A percentile compares a stretch with the other conserved stretches of the same genome.
Evolutionary conservation across 2,888 invertebrate genomes (phyloP).

Genomic region (Escarpia spicata): DNA sequence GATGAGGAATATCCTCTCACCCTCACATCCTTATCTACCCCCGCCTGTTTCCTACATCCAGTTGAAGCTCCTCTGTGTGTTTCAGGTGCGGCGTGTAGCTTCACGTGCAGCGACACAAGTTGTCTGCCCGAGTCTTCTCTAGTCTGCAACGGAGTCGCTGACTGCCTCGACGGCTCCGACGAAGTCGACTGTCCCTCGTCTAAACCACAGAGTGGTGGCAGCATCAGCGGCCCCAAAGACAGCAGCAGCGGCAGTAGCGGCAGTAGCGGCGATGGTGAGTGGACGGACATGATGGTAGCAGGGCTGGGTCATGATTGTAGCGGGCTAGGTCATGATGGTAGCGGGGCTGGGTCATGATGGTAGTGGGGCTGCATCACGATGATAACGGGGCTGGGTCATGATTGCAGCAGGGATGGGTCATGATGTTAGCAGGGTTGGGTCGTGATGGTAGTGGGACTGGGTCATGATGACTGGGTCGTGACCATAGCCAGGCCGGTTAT

Average conservation of each 20-base stretch:
- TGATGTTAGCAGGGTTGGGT: too few relatives aligned
- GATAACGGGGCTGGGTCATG: too few relatives aligned
- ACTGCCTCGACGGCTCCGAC: not conserved
- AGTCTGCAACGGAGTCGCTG: not conserved
- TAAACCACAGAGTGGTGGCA: not conserved
- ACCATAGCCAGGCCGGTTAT: too few relatives aligned
- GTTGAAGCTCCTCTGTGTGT: not conserved
- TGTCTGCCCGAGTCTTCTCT: constrained; percentile 8
- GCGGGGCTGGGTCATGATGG: too few relatives aligned
- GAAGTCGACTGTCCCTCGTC: constrained; percentile 7
- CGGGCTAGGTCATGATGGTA: too few relatives aligned
- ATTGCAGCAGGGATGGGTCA: too few relatives aligned
- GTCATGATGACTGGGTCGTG: too few relatives aligned
- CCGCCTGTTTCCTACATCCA: not conserved
- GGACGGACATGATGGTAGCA: not conserved
- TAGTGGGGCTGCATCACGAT: too few relatives aligned
- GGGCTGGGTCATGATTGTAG: too few relatives aligned
- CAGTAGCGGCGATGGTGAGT: not conserved
- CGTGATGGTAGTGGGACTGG: too few relatives aligned
- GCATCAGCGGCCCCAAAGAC: not conserved
- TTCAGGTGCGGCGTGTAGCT: not conserved
- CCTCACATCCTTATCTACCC: too few relatives aligned
- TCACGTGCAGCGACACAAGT: not conserved
- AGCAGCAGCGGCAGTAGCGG: not conserved
- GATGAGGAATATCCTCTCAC: too few relatives aligned